Base-by-base conservation (phyloP, 2,797 vertebrate genomes). In the Morus bassanus region DNA sequence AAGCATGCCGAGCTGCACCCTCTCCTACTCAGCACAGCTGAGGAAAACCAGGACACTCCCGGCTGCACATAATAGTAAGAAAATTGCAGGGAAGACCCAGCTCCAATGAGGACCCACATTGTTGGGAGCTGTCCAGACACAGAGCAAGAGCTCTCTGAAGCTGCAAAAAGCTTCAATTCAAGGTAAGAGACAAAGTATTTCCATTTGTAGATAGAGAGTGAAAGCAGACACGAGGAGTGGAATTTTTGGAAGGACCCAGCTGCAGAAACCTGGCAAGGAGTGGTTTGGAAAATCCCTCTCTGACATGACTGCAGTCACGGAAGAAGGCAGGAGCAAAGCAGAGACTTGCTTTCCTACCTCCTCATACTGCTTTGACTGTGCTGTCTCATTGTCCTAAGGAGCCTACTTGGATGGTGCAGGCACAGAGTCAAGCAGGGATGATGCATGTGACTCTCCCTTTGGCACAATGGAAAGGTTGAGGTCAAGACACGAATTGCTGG, bases 131-230 rank as follows among this genome's bases (percentile, higher is more conserved):
- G 51, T 69, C 88, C 82, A 91, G 75, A 61, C 9, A 7, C 31
- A 21, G 21, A 73, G 24, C 21, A 53, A 89, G 69, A 43, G 0
- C 11, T 2, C 50, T 81, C 1, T 70, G 46, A 64, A 75, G 37
- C 27, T 11, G 3, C 3, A 3, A 53, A 94, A 57, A 61, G 2
- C 23, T 35, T 57, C 48, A 53, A 7, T 37, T 48, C 10, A 25
- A 65, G 81, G 37, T 31, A 82, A 89, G 37, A 93, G 45, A 41
- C 13, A 31, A 88, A 51, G 14, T 25, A 45, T 93, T 88, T 93
- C 48, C 0, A 0, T 57, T n/a, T 25, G 45, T 51, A 48, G 54
- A 45, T 15, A 33, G 45, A 48, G 35, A 67, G 6, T 0, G 1
- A 64, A 50, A 68, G 35, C 64, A 89, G 78, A 72, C 35, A 16